Base-by-base conservation (phyloP, 2,888 invertebrate genomes). In the Clunio marinus region DNA sequence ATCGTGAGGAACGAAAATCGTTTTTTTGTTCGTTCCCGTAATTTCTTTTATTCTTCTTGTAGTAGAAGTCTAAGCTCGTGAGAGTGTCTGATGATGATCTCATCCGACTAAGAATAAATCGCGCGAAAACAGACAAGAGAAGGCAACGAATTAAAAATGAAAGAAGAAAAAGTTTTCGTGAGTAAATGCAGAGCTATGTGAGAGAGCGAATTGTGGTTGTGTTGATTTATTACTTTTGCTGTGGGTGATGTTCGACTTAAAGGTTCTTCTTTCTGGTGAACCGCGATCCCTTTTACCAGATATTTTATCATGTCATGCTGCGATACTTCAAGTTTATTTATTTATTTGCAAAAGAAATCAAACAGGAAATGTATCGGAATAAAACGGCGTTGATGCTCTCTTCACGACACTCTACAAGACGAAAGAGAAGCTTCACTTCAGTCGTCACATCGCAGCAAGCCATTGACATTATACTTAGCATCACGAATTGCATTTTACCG, bases 21-120 rank as follows among this genome's bases (percentile, higher is more conserved):
- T n/a, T n/a, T n/a, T n/a, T n/a, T n/a, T n/a, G 32, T 32, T 4
- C 17, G 17, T 22, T 7, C 10, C 20, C 22, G 51, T 20, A 51
- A 51, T 51, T 51, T 51, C 51, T 51, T 20, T 51, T 51, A 4
- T 57, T 57, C 8, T 55, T 55, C 5, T 20, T 55, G 7, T 45
- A 4, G 15, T 15, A 17, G 13, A n/a, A 45, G 24, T 55, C 22
- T n/a, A 32, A 60, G 35, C 24, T 13, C 37, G 25, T 1, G 35
- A 35, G 22, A 10, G 10, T 8, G 22, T 10, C n/a, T 28, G 10
- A n/a, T 46, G 63, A 63, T 63, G 63, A 63, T 37, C 63, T 63
- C 63, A 63, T 63, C 17, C 45, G 25, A 37, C 63, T 46, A 63
- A 63, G 63, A 63, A 63, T 63, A 63, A 63, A 63, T 20, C 27